Conservation (phyloP, 2,797 vertebrate species). For the Gymnopithys bicolor region DNA sequence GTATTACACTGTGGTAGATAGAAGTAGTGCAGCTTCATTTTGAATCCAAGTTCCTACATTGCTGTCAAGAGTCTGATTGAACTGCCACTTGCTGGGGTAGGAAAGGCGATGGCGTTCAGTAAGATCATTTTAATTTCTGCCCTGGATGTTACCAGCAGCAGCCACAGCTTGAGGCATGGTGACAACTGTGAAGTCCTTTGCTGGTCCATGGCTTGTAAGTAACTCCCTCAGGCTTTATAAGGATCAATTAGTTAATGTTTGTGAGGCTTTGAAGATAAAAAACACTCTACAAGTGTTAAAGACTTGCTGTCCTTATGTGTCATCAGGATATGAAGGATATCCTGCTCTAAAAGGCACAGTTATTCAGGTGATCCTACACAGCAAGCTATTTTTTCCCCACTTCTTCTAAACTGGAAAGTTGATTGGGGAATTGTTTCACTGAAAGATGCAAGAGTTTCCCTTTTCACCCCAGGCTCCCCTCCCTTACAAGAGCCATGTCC, state of each 20-base stretch:
- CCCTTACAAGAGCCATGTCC: background rate
- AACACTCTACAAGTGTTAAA: background rate
- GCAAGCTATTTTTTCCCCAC: background rate
- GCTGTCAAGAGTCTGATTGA: background rate
- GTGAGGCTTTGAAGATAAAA: conserved; percentile 18
- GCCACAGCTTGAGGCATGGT: background rate
- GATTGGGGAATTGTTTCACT: background rate
- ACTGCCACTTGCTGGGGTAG: background rate
- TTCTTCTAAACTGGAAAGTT: background rate
- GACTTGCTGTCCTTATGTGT: background rate
- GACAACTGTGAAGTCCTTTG: background rate
- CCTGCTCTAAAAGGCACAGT: background rate
- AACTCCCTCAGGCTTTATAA: background rate
- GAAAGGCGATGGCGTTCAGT: background rate
- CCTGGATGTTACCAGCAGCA: background rate
- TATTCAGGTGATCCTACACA: background rate
- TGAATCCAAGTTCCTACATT: background rate
- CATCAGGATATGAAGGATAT: background rate
- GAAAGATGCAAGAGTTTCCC: background rate
- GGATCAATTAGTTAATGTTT: conserved; percentile 1
- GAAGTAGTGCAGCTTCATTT: background rate
- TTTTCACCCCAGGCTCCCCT: background rate
- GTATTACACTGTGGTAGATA: rapidly evolving
- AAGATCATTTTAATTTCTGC: conserved; percentile 8
- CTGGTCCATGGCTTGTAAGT: background rate